Base-by-base conservation (phyloP, 2,888 invertebrate species). In the Vesta saturnalis region DNA sequence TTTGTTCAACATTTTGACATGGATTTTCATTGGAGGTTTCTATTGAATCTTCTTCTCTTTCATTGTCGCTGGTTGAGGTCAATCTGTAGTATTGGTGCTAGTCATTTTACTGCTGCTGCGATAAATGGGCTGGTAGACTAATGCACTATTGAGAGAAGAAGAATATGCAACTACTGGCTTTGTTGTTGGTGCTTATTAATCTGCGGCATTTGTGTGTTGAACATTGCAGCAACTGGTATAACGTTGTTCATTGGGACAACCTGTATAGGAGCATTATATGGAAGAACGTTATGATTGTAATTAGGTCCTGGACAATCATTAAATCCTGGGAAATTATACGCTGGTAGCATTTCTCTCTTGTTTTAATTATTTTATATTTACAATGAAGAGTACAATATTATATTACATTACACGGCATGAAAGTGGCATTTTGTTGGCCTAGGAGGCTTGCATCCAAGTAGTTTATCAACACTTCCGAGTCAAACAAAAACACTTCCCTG, bases 1-100 rank as follows among this genome's bases (percentile, higher is more conserved):
- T 61, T 14, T 54, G 18, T 61, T 49, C 54, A 12, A 54, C 54
- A 54, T 54, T 54, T 61, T 61, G 61, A 52, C 54, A 61, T 49
- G 61, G 22, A n/a, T 49, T 60, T 43, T 30, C 30, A 6, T 30
- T 30, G 30, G 30, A 30, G 30, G 10, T 30, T 30, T 59, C 43
- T 39, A n/a, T 59, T 35, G 39, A 30, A 14, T 59, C 15, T 60
- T 60, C 30, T 47, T 60, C 49, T 49, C 6, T 47, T 47, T 60
- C 60, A 49, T 60, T 49, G 30, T 46, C 60, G 18, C 21, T 46
- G 16, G 46, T 60, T 12, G 60, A 60, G 12, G 60, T 16, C 60
- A 60, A 14, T 60, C 60, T 47, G 46, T 43, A 47, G 46, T 23
- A 19, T 23, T 60, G 49, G 8, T 60, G 21, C 8, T 19, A 12